phyloP scores from a whole-genome alignment of 2,113 vertebrate species.

The Rhadina sibilatrix region DNA sequence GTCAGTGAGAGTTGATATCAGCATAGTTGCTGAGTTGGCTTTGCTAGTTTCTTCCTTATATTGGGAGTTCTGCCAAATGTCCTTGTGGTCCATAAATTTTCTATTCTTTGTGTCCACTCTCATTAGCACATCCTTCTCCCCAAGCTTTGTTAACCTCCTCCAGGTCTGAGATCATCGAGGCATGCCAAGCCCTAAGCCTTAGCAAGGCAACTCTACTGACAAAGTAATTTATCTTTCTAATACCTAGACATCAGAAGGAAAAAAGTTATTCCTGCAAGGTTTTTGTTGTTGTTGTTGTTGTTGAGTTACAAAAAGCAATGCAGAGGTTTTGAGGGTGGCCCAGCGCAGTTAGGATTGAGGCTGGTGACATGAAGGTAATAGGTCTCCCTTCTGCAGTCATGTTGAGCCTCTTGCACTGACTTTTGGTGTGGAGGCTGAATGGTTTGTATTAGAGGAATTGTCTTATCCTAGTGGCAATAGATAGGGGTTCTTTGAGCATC shows the following conservation, averaged over 20 bases:
- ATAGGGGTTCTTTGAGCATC: neutral
- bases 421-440: neutral
- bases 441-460: neutral
- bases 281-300: neutral
- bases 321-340: neutral
- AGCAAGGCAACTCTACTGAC: neutral
- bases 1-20: neutral
- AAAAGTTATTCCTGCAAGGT: neutral
- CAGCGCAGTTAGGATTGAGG: fast-evolving
- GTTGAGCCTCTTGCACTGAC: neutral
- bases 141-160: neutral
- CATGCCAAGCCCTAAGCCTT: neutral
- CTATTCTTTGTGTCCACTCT: neutral
- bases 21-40: neutral
- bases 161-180: neutral
- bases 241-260: neutral
- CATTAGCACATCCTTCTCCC: neutral
- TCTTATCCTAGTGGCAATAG: neutral
- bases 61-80: neutral
- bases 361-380: neutral
- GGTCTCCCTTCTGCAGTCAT: neutral
- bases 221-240: neutral
- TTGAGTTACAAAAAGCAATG: neutral
- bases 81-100: neutral
- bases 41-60: neutral